These are phyloP conservation scores for Sebastes schlegelii DNA, from an alignment of 2,113 vertebrate species.

Conservation along the genomic window DNA sequence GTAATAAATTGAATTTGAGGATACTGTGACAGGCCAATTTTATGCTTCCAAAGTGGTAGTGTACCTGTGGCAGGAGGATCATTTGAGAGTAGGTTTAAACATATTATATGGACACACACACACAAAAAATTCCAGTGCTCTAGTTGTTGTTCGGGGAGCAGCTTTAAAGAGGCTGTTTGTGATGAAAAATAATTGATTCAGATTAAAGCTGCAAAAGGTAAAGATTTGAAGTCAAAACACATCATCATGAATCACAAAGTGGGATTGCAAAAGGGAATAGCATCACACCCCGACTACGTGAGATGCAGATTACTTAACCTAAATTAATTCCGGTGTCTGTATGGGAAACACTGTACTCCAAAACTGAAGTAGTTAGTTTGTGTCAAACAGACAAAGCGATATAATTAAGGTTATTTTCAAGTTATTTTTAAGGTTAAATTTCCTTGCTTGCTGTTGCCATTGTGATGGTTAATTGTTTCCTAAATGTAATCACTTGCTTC, in stretches of 20 bases:
- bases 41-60: background rate
- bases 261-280: background rate
- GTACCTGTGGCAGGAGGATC: constrained; percentile 3
- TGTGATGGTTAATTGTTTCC: background rate
- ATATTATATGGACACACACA: background rate
- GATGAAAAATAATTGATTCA: constrained; percentile 37
- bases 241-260: constrained; percentile 10
- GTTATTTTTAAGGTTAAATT: background rate
- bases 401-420: background rate
- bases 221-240: background rate
- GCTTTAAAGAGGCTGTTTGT: constrained; percentile 14
- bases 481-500: background rate
- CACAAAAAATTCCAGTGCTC: background rate
- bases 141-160: background rate
- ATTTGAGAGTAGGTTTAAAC: background rate
- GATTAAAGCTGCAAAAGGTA: constrained; percentile 29
- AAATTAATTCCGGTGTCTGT: background rate
- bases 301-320: background rate
- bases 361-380: background rate
- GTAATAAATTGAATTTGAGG: background rate
- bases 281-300: background rate
- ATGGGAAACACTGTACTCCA: too few species aligned
- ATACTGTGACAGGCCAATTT: background rate
- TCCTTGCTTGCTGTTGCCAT: background rate
- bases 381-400: background rate